These are phyloP conservation scores for Cygnus atratus DNA, from an alignment of 2,113 vertebrate species.

Conservation along the genomic window DNA sequence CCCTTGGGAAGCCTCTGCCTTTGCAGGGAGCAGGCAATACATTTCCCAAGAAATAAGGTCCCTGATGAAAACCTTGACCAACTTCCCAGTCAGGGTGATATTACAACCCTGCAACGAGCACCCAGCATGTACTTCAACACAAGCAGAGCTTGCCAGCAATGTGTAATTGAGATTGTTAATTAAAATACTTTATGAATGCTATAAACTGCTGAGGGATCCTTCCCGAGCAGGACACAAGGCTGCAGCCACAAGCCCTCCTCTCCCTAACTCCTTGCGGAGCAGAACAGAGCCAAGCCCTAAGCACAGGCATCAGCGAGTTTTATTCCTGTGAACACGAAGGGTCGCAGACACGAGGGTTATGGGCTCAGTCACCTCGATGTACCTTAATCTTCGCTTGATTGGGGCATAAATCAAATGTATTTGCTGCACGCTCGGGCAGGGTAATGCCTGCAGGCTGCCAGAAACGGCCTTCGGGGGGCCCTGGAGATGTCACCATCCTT, in stretches of 20 bases:
- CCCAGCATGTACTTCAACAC: not conserved
- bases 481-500: not conserved
- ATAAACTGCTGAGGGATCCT: not conserved
- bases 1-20: not conserved
- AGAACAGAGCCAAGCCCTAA: not conserved
- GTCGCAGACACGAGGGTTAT: not conserved
- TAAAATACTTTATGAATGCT: not conserved
- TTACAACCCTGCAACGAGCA: not conserved
- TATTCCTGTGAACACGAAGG: not conserved
- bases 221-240: accelerated
- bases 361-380: not conserved
- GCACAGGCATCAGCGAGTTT: not conserved
- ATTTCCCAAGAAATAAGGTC: not conserved
- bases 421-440: not conserved
- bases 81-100: not conserved
- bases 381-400: not conserved
- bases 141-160: not conserved
- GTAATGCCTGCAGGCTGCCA: not conserved
- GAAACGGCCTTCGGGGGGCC: not conserved
- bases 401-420: not conserved
- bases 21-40: not conserved
- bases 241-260: not conserved
- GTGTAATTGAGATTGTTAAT: not conserved
- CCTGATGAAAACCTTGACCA: not conserved
- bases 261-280: not conserved